Evolutionary conservation across 2,113 vertebrate species (phyloP).

Genomic region (Asarcornis scutulata): DNA sequence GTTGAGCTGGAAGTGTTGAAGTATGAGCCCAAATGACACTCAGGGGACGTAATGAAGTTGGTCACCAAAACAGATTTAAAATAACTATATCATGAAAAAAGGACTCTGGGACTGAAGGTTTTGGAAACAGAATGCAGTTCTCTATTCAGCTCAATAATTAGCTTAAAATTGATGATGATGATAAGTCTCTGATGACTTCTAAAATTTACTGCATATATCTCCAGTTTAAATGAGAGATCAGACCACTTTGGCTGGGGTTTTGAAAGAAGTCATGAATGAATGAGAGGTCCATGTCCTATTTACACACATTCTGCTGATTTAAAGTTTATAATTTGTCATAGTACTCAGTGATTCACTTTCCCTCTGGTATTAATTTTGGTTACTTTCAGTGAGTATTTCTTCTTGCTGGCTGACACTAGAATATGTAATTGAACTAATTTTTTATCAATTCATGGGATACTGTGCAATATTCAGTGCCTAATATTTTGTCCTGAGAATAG

Average conservation of each 20-base stretch:
- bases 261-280: background rate
- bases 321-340: background rate
- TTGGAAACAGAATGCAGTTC: background rate
- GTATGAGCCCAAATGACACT: background rate
- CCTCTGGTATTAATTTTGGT: background rate
- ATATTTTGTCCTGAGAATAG: slow-evolving; percentile 1
- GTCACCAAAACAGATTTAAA: background rate
- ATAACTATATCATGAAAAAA: background rate
- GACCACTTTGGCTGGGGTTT: background rate
- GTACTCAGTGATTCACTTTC: background rate
- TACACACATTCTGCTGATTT: background rate
- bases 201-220: background rate
- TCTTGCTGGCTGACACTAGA: background rate
- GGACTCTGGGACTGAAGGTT: background rate
- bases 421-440: background rate
- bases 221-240: background rate
- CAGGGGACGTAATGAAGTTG: background rate
- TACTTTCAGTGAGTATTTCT: background rate
- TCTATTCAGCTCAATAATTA: background rate
- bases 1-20: background rate
- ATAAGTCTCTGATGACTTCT: background rate
- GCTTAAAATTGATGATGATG: background rate
- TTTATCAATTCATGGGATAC: background rate
- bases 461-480: background rate
- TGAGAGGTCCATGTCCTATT: background rate